Conservation (phyloP, 2,113 vertebrate species). For the Periophthalmodon schlosseri region DNA sequence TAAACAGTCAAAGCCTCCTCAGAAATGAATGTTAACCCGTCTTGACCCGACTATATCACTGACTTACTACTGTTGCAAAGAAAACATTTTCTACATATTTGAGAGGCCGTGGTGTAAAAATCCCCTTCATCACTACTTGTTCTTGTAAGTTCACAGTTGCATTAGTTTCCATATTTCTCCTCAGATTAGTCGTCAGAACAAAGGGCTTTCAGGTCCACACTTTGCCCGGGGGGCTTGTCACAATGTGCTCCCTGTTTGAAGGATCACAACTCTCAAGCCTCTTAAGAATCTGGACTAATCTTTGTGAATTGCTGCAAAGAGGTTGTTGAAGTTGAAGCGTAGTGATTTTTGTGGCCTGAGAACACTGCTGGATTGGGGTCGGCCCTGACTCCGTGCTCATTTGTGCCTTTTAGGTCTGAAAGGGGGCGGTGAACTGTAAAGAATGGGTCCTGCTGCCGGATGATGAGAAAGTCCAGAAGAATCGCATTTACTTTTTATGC, state of each 20-base stretch:
- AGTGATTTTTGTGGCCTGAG: conserved; percentile 42
- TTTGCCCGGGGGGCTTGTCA: conserved; percentile 46
- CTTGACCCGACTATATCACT: background rate
- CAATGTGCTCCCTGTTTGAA: conserved; percentile 68
- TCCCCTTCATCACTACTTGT: conserved; percentile 29
- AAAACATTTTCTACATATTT: background rate
- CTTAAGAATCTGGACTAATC: conserved; percentile 72
- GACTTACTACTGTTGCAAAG: background rate
- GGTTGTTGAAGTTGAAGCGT: conserved; percentile 37
- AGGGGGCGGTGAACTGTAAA: conserved; percentile 71
- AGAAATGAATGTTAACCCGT: too few relatives aligned
- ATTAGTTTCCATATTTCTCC: conserved; percentile 56
- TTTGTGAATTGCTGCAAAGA: conserved; percentile 30
- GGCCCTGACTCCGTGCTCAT: conserved; percentile 56
- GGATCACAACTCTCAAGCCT: conserved; percentile 43
- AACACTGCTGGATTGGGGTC: conserved; percentile 40
- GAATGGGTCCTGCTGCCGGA: conserved; percentile 63
- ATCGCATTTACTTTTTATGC: conserved; percentile 1
- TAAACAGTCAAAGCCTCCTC: background rate
- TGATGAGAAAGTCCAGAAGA: conserved; percentile 35
- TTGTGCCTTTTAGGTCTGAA: conserved; percentile 50
- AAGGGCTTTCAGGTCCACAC: conserved; percentile 57
- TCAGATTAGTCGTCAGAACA: conserved; percentile 62
- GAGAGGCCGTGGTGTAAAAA: background rate
- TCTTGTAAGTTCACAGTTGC: conserved; percentile 32